Base-by-base conservation (phyloP, 2,888 invertebrate species). In the Coelogynopora nodosa region DNA sequence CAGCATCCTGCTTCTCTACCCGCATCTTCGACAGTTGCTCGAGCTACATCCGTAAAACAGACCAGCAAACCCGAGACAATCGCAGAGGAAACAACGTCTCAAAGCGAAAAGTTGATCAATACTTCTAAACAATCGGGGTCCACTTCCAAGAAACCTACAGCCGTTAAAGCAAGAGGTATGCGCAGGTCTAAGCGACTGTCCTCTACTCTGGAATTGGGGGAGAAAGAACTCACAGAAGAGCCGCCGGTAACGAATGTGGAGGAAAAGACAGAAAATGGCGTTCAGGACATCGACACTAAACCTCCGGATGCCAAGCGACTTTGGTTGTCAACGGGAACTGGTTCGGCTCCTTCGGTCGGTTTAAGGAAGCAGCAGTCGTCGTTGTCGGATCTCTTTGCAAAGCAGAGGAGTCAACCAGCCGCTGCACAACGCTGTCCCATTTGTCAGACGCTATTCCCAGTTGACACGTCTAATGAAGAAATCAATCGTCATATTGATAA, bases 401-500 rank as follows among this genome's bases (percentile, higher is more conserved):
- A 31, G 83, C n/a, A 82, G 85, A 0, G 10, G 90, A 90, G 88
- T 90, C 91, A 0, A 89, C 90, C n/a, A 90, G 5, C 5, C 5
- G 18, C 49, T 49, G 49, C 18, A 13, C 18, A 5, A 5, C 49
- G 49, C 18, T 74, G 74, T 74, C 74, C 74, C 2, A 74, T 74
- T 74, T 74, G 91, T 89, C 86, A 86, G 26, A 88, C 88, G 67
- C 87, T 88, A 29, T 91, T 90, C 89, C 88, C 89, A 0, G 85
- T 86, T 23, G 88, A 88, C 1, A 88, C 88, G 28, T 89, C 88
- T 27, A 90, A 90, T 86, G 87, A 88, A 2, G 90, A 90, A n/a
- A 88, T 91, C n/a, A 91, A 91, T 88, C 67, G 86, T 1, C 91
- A 91, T 87, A 89, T 91, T 86, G 91, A 91, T 85, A 90, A 90